phyloP scores from a whole-genome alignment of 1,140 invertebrate genomes.

The Calliphora vicina region DNA sequence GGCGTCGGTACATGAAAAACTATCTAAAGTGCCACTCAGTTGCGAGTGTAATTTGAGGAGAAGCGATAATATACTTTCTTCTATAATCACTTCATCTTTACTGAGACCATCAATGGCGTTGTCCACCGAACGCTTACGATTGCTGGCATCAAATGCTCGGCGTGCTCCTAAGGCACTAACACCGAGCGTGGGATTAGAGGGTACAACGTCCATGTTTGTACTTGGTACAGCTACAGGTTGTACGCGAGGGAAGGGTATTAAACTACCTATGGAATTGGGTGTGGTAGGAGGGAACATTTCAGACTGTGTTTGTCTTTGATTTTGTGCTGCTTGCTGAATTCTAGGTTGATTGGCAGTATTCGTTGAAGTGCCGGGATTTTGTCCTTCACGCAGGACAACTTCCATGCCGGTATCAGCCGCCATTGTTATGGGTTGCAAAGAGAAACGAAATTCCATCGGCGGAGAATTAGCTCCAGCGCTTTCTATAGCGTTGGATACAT shows the following conservation, averaged over 20 bases:
- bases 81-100: constrained; percentile 71
- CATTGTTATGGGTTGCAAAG: constrained; percentile 35
- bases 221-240: constrained; percentile 59
- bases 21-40: constrained; percentile 82
- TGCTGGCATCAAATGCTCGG: constrained; percentile 47
- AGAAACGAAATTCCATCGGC: constrained; percentile 34
- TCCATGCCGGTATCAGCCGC: constrained; percentile 59
- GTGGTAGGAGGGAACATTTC: constrained; percentile 61
- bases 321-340: neutral
- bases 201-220: constrained; percentile 59
- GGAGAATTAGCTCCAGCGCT: neutral
- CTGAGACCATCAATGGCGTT: constrained; percentile 54
- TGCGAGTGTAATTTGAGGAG: constrained; percentile 93
- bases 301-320: constrained; percentile 40
- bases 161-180: constrained; percentile 41
- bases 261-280: constrained; percentile 52
- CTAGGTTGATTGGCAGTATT: constrained; percentile 14
- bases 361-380: constrained; percentile 1
- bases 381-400: constrained; percentile 51
- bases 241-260: constrained; percentile 60
- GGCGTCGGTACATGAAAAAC: constrained; percentile 68
- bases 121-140: constrained; percentile 56
- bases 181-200: constrained; percentile 46
- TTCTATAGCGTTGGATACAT: constrained; percentile 45
- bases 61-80: constrained; percentile 92